Evolutionary conservation across 2,113 vertebrate species (phyloP), one percentile per base, ranked within the genome.

Genomic region (Brachypteracias leptosomus): DNA sequence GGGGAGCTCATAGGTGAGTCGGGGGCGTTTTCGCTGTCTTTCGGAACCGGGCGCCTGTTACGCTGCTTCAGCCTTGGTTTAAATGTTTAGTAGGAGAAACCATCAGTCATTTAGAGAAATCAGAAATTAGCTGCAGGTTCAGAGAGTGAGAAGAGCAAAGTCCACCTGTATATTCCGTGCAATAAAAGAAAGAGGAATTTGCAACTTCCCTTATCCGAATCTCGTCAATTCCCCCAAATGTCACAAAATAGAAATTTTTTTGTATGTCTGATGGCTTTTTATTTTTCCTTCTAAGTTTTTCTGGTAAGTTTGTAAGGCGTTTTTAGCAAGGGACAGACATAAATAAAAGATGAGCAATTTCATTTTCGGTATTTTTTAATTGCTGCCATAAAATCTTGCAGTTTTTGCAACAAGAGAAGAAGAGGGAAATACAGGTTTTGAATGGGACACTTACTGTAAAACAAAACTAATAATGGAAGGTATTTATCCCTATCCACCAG

Each of bases 1-100:
- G 99, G 98, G 20, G 99, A 99, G 94, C 98, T 99, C 29, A 88
- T 99, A 90, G 99, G 99, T 99, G 98, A 99, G 98, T 93, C 54
- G 65, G 65, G 66, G 81, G 35, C 55, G 21, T 15, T 8, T 3
- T 20, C 10, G 74, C 61, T 67, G 19, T 13, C 44, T 22, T 9
- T 35, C 25, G n/a, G n/a, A n/a, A n/a, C n/a, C n/a, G n/a, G n/a
- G n/a, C n/a, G 68, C n/a, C 40, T 4, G 16, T 10, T 9, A 6
- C 10, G 12, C 36, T 22, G 55, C 49, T 24, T 8, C 25, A 47
- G 85, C 74, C 57, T 46, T 5, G 67, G 26, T 6, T 58, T 33
- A 31, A n/a, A 4, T 25, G 9, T 62, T 85, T 47, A 3, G 21
- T 10, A 3, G 22, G 49, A 29, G 52, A 46, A 80, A 42, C 36